Evolutionary conservation across 2,797 vertebrate genomes (phyloP), one percentile per base, ranked within the genome.

Genomic region (Naso thynnoides): DNA sequence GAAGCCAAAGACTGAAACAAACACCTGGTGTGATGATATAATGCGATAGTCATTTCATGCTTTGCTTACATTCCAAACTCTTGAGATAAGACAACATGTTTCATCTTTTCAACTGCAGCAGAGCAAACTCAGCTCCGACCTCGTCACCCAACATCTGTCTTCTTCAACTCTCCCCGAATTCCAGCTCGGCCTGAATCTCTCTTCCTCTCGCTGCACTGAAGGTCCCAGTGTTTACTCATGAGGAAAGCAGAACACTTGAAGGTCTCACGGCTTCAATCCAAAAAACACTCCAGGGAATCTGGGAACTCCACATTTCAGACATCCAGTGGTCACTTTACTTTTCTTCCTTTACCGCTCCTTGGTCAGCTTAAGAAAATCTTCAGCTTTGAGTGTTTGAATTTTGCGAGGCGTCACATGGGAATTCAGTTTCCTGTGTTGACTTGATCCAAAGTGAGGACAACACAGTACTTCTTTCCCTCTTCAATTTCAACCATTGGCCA

Each of bases 391-490:
- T 7, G 14, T 73, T 49, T 78, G 16, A 73, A 64, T 75, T 81
- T 47, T 65, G 33, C 24, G 26, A 29, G 47, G 33, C 69, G 84
- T 87, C 90, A 65, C 56, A 69, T 53, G 92, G 86, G 89, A 88
- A 64, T 79, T 69, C 14, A 47, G 76, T 65, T 94, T 94, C 93
- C 93, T 92, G 91, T 92, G 89, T 88, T 89, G 82, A 91, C 55
- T 67, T 65, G 68, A 85, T 73, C 72, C 64, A 69, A 82, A 83
- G 76, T 59, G 81, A 55, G 69, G 76, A 65, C 79, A 78, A 86
- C 50, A 75, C 81, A 81, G 64, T 26, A 29, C 26, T 8, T 47
- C 9, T 49, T 76, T 76, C 21, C 41, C 27, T 26, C 26, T 70
- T 27, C 39, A 5, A 3, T 49, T 44, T 50, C 49, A 73, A 38